phyloP scores from a whole-genome alignment of 2,797 vertebrate species.

The Carcharodon carcharias region DNA sequence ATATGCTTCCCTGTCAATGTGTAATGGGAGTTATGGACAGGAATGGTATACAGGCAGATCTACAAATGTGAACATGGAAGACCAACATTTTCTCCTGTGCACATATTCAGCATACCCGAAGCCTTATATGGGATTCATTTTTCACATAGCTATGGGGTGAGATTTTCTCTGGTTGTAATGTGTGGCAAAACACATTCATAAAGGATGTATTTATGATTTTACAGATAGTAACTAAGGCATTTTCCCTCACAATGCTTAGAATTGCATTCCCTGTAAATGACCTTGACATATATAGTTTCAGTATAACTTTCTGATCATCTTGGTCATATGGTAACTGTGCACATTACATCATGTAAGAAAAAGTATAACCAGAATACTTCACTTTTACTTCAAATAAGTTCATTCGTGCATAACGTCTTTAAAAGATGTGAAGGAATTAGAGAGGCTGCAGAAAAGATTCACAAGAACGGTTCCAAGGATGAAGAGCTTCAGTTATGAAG shows the following conservation, averaged over 20 bases:
- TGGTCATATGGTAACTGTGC: neutral
- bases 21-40: neutral
- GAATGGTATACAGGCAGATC: neutral
- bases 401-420: neutral
- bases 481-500: too few species aligned
- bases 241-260: neutral
- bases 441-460: too few species aligned
- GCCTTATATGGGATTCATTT: neutral
- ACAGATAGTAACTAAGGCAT: neutral
- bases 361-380: neutral
- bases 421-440: neutral
- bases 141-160: neutral
- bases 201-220: neutral
- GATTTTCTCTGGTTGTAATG: neutral
- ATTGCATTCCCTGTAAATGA: neutral
- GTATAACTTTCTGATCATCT: neutral
- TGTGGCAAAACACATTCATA: neutral
- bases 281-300: neutral
- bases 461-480: too few species aligned
- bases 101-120: neutral
- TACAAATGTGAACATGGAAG: neutral
- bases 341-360: neutral
- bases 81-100: neutral
- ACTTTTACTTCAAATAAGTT: neutral
- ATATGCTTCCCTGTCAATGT: neutral